Conservation (phyloP, 2,797 vertebrate genomes). For the Natrix natrix region DNA sequence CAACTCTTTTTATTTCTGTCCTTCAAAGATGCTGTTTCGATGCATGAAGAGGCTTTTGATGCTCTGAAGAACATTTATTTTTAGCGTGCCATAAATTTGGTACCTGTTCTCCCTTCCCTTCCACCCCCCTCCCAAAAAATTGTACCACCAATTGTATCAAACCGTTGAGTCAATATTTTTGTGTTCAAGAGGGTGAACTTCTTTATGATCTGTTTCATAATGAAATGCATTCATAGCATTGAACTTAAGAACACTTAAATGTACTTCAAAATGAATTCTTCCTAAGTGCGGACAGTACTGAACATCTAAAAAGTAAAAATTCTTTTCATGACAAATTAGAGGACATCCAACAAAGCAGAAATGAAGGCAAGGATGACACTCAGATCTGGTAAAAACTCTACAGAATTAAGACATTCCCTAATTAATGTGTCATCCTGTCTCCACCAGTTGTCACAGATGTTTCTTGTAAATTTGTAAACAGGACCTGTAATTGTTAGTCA, state of each 20-base stretch:
- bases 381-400: neutral
- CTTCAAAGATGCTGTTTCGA: neutral
- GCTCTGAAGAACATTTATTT: conserved; percentile 5
- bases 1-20: conserved; percentile 7
- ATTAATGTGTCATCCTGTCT: neutral
- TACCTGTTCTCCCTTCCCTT: neutral
- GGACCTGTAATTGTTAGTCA: neutral
- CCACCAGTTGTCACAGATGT: neutral
- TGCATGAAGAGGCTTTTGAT: neutral
- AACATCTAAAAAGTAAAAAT: conserved; percentile 3
- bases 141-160: neutral
- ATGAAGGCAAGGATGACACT: neutral
- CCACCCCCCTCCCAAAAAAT: neutral
- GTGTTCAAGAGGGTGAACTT: neutral
- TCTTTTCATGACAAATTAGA: conserved; percentile 6
- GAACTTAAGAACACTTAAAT: neutral
- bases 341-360: neutral
- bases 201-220: neutral
- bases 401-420: neutral
- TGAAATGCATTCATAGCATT: neutral
- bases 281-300: neutral
- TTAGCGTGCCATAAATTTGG: neutral
- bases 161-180: neutral
- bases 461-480: neutral
- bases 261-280: neutral